Percentiles rank a stretch among this genome's conserved stretches.
phyloP scores from a whole-genome alignment of 2,888 invertebrate genomes.

The Caenorhabditis imperialis region DNA sequence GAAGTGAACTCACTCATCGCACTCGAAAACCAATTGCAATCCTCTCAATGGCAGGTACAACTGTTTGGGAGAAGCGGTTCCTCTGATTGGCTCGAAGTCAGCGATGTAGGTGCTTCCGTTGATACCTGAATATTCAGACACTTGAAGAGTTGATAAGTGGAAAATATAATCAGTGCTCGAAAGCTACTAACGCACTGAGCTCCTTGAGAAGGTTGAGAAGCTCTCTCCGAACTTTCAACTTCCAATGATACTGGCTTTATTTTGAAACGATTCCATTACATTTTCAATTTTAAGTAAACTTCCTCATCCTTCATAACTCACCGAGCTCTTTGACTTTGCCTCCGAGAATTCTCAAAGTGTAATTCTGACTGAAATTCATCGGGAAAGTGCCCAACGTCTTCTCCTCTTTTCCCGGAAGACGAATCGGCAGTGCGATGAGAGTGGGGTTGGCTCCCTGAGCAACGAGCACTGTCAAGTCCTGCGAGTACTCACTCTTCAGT shows the following conservation, averaged over 20 bases:
- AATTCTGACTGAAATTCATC: slow-evolving; percentile 8
- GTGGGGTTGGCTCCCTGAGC: neutral
- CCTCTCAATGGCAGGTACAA: slow-evolving; percentile 30
- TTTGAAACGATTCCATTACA: too few species aligned
- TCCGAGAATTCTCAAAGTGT: slow-evolving; percentile 10
- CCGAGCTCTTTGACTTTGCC: slow-evolving; percentile 19
- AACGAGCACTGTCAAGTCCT: neutral
- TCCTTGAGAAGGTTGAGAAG: too few species aligned
- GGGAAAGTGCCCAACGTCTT: slow-evolving; percentile 19
- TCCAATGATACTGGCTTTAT: too few species aligned
- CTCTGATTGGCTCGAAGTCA: slow-evolving; percentile 2
- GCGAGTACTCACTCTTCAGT: slow-evolving; percentile 12
- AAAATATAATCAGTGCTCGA: too few species aligned
- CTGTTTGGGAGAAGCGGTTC: slow-evolving; percentile 5
- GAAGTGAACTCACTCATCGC: slow-evolving; percentile 18
- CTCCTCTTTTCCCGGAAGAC: neutral
- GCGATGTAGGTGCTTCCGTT: slow-evolving; percentile 11
- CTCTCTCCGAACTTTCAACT: too few species aligned
- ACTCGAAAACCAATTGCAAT: slow-evolving; percentile 14
- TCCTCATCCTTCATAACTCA: too few species aligned
- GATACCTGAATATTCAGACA: slow-evolving; percentile 5
- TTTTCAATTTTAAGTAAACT: too few species aligned
- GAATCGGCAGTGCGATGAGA: slow-evolving; percentile 3
- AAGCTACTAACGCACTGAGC: too few species aligned
- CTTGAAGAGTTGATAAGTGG: too few species aligned